Evolutionary conservation across 2,888 invertebrate species (phyloP).

Genomic region (Dusona sp.): DNA sequence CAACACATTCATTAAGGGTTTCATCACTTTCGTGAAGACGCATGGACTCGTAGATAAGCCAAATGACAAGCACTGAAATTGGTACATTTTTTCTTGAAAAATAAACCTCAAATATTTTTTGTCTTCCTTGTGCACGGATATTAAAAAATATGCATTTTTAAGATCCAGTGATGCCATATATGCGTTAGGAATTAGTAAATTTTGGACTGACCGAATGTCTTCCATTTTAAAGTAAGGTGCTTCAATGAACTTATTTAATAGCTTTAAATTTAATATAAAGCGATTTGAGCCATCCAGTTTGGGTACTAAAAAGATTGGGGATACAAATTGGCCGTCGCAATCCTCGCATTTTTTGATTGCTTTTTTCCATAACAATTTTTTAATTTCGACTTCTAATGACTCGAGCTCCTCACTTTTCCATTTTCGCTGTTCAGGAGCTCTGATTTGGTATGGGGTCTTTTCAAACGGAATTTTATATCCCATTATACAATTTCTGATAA

Average conservation of each 20-base stretch:
- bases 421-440: conserved; percentile 43
- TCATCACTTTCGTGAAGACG: too few species aligned
- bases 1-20: too few species aligned
- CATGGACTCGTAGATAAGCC: background rate
- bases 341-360: conserved; percentile 35
- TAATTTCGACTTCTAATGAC: conserved; percentile 34
- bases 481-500: conserved; percentile 19
- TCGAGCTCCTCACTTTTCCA: conserved; percentile 18
- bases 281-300: background rate
- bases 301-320: background rate
- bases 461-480: conserved; percentile 45
- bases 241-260: conserved; percentile 14
- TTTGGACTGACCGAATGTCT: background rate
- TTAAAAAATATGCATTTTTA: background rate
- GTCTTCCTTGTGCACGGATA: background rate
- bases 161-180: background rate
- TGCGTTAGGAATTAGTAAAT: background rate
- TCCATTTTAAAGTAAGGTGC: conserved; percentile 29
- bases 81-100: background rate
- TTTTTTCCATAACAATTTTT: conserved; percentile 23
- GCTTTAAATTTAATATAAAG: background rate
- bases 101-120: conserved; percentile 5
- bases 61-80: background rate
- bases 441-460: background rate
- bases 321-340: conserved; percentile 28